Evolutionary conservation across 2,888 invertebrate genomes (phyloP).

Genomic region (Cotesia congregata): DNA sequence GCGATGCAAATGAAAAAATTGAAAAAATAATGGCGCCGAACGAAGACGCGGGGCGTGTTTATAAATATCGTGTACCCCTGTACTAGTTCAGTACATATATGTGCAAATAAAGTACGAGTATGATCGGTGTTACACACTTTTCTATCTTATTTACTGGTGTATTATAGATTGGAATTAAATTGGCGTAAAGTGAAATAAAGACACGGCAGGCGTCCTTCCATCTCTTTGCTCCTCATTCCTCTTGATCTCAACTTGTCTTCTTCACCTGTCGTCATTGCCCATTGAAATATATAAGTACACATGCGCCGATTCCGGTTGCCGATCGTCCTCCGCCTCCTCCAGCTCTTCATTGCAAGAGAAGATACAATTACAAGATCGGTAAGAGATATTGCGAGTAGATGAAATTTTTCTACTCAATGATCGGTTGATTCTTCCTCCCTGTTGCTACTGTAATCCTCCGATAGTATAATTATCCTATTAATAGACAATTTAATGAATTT

Average conservation of each 20-base stretch:
- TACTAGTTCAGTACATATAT: not conserved
- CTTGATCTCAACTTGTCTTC: not conserved
- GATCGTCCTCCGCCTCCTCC: not conserved
- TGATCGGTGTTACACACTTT: not conserved
- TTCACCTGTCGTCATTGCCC: not conserved
- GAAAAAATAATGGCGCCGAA: not conserved
- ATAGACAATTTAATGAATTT: too few relatives aligned
- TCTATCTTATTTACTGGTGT: not conserved
- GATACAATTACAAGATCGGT: not conserved
- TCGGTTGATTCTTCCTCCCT: slow-evolving; percentile 1
- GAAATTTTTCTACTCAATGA: not conserved
- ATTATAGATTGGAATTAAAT: slow-evolving; percentile 7
- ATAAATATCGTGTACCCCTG: not conserved
- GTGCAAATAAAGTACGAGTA: not conserved
- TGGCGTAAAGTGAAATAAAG: slow-evolving; percentile 22
- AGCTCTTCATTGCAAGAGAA: not conserved
- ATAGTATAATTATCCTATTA: not conserved
- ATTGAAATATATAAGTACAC: not conserved
- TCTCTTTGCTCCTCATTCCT: not conserved
- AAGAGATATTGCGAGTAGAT: not conserved
- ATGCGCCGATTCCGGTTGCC: not conserved
- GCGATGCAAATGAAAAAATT: too few relatives aligned
- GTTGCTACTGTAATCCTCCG: slow-evolving; percentile 28
- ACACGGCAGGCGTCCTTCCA: not conserved
- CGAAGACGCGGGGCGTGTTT: not conserved